These are phyloP conservation scores for Drosophila aff. DNA, from an alignment of 1,140 invertebrate species.

Conservation along the genomic window DNA sequence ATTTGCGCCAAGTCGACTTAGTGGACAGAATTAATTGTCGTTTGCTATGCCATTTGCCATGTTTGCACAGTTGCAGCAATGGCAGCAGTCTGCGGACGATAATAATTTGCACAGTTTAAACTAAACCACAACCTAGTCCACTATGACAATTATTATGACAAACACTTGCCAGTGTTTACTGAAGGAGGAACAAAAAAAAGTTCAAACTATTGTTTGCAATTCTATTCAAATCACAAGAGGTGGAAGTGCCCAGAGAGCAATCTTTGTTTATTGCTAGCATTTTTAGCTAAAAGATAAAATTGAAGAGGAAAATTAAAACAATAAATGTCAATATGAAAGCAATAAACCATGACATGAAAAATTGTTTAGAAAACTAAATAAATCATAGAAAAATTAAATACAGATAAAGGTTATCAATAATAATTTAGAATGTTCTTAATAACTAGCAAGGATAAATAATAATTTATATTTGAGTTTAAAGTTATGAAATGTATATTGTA, in stretches of 20 bases:
- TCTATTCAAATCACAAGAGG: slow-evolving; percentile 4
- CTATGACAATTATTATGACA: slow-evolving; percentile 42
- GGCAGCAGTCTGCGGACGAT: slow-evolving; percentile 5
- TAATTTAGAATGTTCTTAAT: neutral
- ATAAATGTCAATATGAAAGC: neutral
- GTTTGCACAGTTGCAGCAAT: slow-evolving; percentile 50
- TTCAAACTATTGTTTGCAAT: slow-evolving; percentile 1
- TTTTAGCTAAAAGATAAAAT: neutral
- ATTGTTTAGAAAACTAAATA: neutral
- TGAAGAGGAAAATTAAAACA: neutral
- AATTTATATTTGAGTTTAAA: neutral
- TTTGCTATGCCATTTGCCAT: slow-evolving; percentile 56
- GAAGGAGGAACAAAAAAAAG: slow-evolving; percentile 2
- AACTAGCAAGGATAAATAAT: neutral
- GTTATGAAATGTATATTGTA: neutral
- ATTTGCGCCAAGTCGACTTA: slow-evolving; percentile 43
- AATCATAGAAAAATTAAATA: neutral
- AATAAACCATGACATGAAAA: neutral
- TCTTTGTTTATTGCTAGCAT: neutral
- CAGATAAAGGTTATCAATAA: neutral
- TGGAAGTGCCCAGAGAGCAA: neutral
- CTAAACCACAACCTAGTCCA: slow-evolving; percentile 23
- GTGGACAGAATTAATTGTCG: slow-evolving; percentile 72
- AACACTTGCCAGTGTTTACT: slow-evolving; percentile 21
- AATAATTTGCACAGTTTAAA: slow-evolving; percentile 39